Conservation (phyloP, 2,888 invertebrate genomes). For the Caenorhabditis virilis region DNA sequence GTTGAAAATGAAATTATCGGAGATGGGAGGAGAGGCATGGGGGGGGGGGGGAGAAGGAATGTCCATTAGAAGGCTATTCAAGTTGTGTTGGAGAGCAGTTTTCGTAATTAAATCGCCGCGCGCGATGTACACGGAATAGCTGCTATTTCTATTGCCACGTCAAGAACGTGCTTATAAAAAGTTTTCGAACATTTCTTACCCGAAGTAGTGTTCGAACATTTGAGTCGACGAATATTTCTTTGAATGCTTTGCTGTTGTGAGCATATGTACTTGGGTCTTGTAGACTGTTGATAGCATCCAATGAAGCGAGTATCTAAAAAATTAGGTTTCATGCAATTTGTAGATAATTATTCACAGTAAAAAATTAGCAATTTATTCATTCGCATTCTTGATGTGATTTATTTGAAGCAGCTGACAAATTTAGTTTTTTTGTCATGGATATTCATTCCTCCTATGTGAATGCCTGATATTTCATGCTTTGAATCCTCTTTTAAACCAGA, state of each 20-base stretch:
- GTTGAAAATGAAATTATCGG: constrained; percentile 41
- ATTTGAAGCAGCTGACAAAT: no score
- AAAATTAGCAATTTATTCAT: no score
- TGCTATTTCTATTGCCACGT: no score
- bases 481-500: no score
- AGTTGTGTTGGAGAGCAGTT: constrained; percentile 40
- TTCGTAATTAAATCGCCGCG: constrained; percentile 45
- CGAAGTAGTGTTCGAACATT: constrained; percentile 23
- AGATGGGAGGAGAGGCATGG: constrained; percentile 8
- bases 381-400: no score
- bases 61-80: constrained; percentile 48
- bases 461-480: no score
- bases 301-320: constrained; percentile 30
- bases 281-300: constrained; percentile 41
- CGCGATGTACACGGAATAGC: constrained; percentile 12
- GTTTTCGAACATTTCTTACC: constrained; percentile 9
- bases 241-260: constrained; percentile 11
- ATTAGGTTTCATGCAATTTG: no score
- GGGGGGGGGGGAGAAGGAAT: constrained; percentile 9
- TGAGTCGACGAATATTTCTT: constrained; percentile 22
- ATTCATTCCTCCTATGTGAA: no score
- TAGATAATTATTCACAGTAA: no score
- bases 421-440: no score
- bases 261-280: constrained; percentile 21
- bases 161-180: neutral